Percentiles rank a stretch among this genome's conserved stretches.
These are phyloP conservation scores for Papilio xuthus DNA, from an alignment of 1,140 invertebrate genomes.

Conservation along the genomic window DNA sequence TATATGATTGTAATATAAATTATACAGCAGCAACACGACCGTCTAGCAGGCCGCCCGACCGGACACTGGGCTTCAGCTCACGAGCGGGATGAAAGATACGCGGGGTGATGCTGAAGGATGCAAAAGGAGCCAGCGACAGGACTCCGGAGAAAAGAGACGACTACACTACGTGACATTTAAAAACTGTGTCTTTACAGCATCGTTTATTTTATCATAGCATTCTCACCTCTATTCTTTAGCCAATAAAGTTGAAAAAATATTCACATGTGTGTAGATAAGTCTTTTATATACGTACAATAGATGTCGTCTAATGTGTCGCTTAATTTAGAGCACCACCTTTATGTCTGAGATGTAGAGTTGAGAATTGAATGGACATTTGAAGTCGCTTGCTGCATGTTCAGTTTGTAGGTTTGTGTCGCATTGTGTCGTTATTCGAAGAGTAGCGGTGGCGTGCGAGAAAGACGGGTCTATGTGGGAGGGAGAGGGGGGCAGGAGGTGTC, in stretches of 20 bases:
- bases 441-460: constrained; percentile 63
- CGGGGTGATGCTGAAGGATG: constrained; percentile 76
- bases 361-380: constrained; percentile 51
- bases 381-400: constrained; percentile 61
- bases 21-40: constrained; percentile 67
- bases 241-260: constrained; percentile 46
- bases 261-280: constrained; percentile 38
- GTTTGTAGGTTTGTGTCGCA: constrained; percentile 63
- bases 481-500: constrained; percentile 72
- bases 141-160: constrained; percentile 80
- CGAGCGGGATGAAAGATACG: constrained; percentile 78
- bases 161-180: constrained; percentile 80
- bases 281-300: constrained; percentile 47
- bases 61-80: constrained; percentile 74
- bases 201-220: constrained; percentile 41
- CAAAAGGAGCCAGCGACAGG: constrained; percentile 80
- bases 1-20: constrained; percentile 60
- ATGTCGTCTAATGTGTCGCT: constrained; percentile 80
- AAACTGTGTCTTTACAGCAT: constrained; percentile 78
- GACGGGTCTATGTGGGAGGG: constrained; percentile 54
- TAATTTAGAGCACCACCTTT: constrained; percentile 68
- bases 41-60: constrained; percentile 65
- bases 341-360: constrained; percentile 55
- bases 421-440: constrained; percentile 65
- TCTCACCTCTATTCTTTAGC: constrained; percentile 6